These are phyloP conservation scores for Varanus komodoensis DNA, from an alignment of 2,113 vertebrate species.

Conservation along the genomic window DNA sequence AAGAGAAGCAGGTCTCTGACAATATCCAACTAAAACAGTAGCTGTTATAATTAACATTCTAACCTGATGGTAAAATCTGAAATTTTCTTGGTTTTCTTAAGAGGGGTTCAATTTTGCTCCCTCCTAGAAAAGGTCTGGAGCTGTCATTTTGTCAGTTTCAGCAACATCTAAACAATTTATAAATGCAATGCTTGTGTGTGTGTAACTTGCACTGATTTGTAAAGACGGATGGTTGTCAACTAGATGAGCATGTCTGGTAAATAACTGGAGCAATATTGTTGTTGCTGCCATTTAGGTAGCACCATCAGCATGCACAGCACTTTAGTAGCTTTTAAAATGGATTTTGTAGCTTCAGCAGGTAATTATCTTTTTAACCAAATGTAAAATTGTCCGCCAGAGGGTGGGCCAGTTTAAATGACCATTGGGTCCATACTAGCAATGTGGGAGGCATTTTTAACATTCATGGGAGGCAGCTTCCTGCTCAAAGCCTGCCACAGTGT, in stretches of 20 bases:
- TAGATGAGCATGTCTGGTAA: neutral
- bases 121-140: no score
- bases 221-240: neutral
- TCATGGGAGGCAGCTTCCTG: neutral
- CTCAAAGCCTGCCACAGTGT: neutral
- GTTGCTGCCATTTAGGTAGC: neutral
- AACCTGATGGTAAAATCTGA: neutral
- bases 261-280: neutral
- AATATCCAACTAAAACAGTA: neutral
- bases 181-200: neutral
- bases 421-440: neutral
- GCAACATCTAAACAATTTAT: neutral
- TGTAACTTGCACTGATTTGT: neutral
- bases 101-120: no score
- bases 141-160: neutral
- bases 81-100: neutral
- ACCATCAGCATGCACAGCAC: neutral
- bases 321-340: neutral
- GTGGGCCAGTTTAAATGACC: neutral
- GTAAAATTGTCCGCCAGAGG: neutral
- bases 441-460: neutral
- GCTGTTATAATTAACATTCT: neutral
- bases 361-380: neutral
- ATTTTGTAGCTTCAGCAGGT: neutral
- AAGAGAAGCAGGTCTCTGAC: neutral